Evolutionary conservation across 1,140 invertebrate species (phyloP), one percentile per base, ranked within the genome.

Genomic region (Ctenoplectra terminalis): DNA sequence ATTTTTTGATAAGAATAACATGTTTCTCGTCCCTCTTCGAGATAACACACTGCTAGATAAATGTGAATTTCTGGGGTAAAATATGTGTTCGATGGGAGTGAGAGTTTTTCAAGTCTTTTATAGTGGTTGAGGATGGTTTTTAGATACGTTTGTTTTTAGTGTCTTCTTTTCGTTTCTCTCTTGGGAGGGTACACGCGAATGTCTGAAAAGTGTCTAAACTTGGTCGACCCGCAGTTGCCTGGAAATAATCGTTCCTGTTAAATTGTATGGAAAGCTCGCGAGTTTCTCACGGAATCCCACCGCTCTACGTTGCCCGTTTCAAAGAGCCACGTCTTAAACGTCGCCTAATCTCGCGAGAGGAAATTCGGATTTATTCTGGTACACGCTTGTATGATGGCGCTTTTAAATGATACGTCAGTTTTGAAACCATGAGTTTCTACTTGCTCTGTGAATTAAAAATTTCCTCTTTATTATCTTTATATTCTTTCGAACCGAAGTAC

Each of bases 211-310:
- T 20, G 46, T 40, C 31, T 13, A 15, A 52, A 40, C 60, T 75
- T 29, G 31, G 29, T 37, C 31, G 46, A 29, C 2, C 52, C 8
- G 26, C 48, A 52, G 46, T 63, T 64, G 13, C 23, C 15, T n/a
- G 31, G 60, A 52, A 75, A 52, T 75, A 75, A 75, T 75, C 61
- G 60, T 40, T 37, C 43, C 2, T 5, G 58, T 64, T 75, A 52
- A 75, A 64, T 64, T 50, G 72, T 29, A 40, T 37, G 56, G 56
- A 48, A 73, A 48, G 26, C 40, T 56, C 20, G 23, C 15, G 60
- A 37, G 31, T 26, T 52, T 74, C 46, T 34, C 26, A 3, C 29
- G 31, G 9, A 60, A 31, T 46, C 40, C 40, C 17, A 17, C n/a
- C 13, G 15, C 26, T 23, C 40, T 40, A 23, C 2, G 15, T 2